Evolutionary conservation across 1,140 invertebrate species (phyloP).

Genomic region (Eciton burchellii): DNA sequence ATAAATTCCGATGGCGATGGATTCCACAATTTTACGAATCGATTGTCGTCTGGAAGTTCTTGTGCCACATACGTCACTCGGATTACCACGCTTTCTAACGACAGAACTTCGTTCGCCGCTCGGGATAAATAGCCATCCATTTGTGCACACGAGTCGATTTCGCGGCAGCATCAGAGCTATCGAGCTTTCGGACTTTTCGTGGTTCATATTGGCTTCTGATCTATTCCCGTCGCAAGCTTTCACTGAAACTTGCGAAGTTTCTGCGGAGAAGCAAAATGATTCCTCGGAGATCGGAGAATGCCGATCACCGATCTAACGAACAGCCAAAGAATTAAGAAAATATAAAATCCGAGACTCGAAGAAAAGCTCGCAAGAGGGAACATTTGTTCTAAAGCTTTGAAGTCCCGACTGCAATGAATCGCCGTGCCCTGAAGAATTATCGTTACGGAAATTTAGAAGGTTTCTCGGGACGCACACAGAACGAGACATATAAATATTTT

Average conservation of each 20-base stretch:
- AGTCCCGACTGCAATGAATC: no score
- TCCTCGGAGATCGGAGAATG: slow-evolving; percentile 1
- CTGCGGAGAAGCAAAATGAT: neutral
- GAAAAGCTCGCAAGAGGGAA: neutral
- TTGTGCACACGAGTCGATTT: slow-evolving; percentile 32
- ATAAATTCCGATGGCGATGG: neutral
- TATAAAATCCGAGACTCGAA: neutral
- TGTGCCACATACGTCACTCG: slow-evolving; percentile 73
- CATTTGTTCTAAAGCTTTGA: neutral
- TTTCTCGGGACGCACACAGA: neutral
- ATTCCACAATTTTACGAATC: slow-evolving; percentile 64
- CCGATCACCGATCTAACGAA: slow-evolving; percentile 43
- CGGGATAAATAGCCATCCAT: slow-evolving; percentile 59
- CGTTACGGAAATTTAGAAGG: no score
- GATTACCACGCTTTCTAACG: slow-evolving; percentile 75
- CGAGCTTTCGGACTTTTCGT: slow-evolving; percentile 4
- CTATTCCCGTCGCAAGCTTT: slow-evolving; percentile 52
- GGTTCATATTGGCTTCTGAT: slow-evolving; percentile 31
- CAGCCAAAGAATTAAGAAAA: slow-evolving; percentile 37
- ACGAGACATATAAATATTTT: neutral
- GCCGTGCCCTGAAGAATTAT: no score
- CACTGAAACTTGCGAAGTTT: slow-evolving; percentile 36
- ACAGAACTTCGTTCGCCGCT: slow-evolving; percentile 69
- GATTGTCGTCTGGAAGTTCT: slow-evolving; percentile 67
- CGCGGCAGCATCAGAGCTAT: slow-evolving; percentile 16